Percentiles rank a stretch among this genome's conserved stretches.
These are phyloP conservation scores for Eupithecia subfuscata DNA, from an alignment of 2,888 invertebrate genomes.

Conservation along the genomic window DNA sequence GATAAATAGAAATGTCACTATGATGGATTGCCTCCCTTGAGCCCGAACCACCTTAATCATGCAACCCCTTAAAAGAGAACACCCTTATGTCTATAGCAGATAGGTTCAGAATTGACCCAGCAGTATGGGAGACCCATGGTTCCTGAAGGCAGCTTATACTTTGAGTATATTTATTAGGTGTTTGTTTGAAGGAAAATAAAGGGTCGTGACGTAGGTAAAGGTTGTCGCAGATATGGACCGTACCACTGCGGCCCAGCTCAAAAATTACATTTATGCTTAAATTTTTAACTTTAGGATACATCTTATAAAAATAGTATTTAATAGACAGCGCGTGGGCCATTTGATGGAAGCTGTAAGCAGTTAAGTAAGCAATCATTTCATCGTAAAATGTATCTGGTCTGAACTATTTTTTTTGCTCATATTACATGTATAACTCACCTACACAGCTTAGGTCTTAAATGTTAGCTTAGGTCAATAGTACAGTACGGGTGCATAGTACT, in stretches of 20 bases:
- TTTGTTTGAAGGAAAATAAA: conserved; percentile 49
- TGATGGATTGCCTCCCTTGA: conserved; percentile 76
- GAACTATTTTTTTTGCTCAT: too few relatives aligned
- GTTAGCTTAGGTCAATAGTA: too few relatives aligned
- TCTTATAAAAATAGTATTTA: too few relatives aligned
- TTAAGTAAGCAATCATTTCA: too few relatives aligned
- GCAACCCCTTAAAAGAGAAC: conserved; percentile 27
- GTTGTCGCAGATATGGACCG: not conserved
- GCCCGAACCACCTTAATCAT: conserved; percentile 44
- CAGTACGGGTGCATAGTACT: too few relatives aligned
- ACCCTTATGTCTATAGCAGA: conserved; percentile 27
- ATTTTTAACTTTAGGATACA: too few relatives aligned
- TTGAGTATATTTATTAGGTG: conserved; percentile 67
- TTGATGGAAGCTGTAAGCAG: too few relatives aligned
- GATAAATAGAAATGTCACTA: conserved; percentile 81
- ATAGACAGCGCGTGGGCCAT: too few relatives aligned
- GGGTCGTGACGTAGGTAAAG: conserved; percentile 36
- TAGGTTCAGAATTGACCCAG: conserved; percentile 52
- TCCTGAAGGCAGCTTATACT: conserved; percentile 66
- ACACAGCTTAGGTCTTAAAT: too few relatives aligned
- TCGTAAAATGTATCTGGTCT: too few relatives aligned
- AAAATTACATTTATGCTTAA: too few relatives aligned
- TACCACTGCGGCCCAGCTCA: not conserved
- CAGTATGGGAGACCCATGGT: conserved; percentile 46
- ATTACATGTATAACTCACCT: too few relatives aligned